Base-by-base conservation (phyloP, 1,140 invertebrate genomes). In the Aphidius ervi region DNA sequence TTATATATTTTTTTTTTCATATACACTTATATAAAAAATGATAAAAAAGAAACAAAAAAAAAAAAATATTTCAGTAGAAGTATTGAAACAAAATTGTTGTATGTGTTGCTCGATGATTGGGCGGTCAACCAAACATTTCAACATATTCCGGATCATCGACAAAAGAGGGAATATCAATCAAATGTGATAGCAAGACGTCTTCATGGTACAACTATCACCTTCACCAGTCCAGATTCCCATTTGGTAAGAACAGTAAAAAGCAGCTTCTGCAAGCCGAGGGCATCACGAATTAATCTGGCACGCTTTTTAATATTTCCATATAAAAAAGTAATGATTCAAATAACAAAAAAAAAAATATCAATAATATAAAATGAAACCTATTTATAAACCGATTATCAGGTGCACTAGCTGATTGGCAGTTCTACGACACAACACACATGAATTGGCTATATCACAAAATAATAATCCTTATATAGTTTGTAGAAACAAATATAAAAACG, bases 161-260 rank as follows among this genome's bases (percentile, higher is more conserved):
- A 57, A 65, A 65, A 58, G 65, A 63, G 64, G 75, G 68, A 72
- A 63, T 54, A 37, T 54, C 68, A 73, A 62, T 67, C 72, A 62
- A 69, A 67, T 57, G 67, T 77, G 72, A 74, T 67, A 63, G 64
- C 68, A 59, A 76, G 71, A 70, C 75, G 76, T 72, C 77, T 79
- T 61, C 77, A 79, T 64, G 83, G 85, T 62, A 83, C 86, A 71
- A 85, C 86, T 46, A 81, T 88, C 65, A 87, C 86, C 66, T 89
- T 88, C 80, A 86, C 84, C 67, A 87, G 84, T 58, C 81, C 82
- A 65, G 84, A 87, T 67, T 86, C 87, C 61, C 85, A 84, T 74
- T 77, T 88, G 76, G 85, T 86, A 75, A 84, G 82, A 75, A 50
- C 64, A 69, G 57, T 59, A 59, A 59, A 31, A 31, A 40, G 31